Evolutionary conservation across 1,140 invertebrate species (phyloP), one percentile per base, ranked within the genome.

Genomic region (Macrocentrus cingulum): DNA sequence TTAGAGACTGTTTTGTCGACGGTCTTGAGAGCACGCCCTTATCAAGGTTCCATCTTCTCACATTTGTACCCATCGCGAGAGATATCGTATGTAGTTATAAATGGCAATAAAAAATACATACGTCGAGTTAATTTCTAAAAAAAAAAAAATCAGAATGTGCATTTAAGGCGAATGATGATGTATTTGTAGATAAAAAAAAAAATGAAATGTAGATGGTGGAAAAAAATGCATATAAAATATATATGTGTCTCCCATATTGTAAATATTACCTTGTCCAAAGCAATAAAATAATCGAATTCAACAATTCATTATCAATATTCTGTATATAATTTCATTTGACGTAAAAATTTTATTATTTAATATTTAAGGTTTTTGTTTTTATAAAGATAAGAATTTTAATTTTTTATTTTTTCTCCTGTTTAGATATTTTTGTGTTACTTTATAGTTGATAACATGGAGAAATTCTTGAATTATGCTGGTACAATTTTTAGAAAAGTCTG

Each of bases 241-340:
- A 44, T 32, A 51, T 58, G 20, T 51, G 22, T 23, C 2, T 66
- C 66, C 37, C 68, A 64, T 64, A 64, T 64, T 77, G 75, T 77
- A 77, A 72, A 77, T 79, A 78, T 68, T 69, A 74, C 56, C 70
- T 65, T 58, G 72, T 69, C 68, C 69, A 69, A 75, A 72, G 75
- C 75, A 78, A 79, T 79, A 79, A 78, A 46, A 79, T 71, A 63
- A 68, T 72, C 71, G 67, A 69, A 67, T 61, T 53, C n/a, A 61
- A 53, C 45, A 42, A 56, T 22, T 18, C 1, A 34, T n/a, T n/a
- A n/a, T n/a, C n/a, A n/a, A n/a, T n/a, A n/a, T n/a, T n/a, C n/a
- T n/a, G n/a, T n/a, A n/a, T n/a, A n/a, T n/a, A n/a, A n/a, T n/a
- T n/a, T n/a, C n/a, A n/a, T n/a, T n/a, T n/a, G n/a, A n/a, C n/a